phyloP scores from a whole-genome alignment of 2,113 vertebrate species.

The Melanotaenia duboulayi region DNA sequence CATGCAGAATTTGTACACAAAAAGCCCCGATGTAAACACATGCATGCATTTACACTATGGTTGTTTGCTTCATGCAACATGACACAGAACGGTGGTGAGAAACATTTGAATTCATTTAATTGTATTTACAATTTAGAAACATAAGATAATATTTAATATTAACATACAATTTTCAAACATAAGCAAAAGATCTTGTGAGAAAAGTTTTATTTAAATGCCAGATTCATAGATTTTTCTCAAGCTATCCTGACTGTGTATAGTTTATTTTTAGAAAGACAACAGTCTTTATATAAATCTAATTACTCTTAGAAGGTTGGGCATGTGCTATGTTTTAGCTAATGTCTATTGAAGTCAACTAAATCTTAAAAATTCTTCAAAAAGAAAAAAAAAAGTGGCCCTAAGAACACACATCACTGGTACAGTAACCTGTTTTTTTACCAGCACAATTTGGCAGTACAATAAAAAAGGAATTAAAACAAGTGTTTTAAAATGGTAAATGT shows the following conservation, averaged over 20 bases:
- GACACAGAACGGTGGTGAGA: conserved; percentile 15
- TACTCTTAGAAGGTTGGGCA: too few relatives aligned
- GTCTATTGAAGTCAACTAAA: too few relatives aligned
- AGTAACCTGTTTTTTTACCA: too few relatives aligned
- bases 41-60: background rate
- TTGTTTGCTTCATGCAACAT: conserved; percentile 41
- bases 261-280: background rate
- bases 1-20: conserved; percentile 14
- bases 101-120: conserved; percentile 50
- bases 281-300: too few relatives aligned
- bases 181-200: background rate
- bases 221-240: background rate
- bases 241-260: background rate
- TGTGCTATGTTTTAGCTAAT: too few relatives aligned
- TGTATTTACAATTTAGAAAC: conserved; percentile 68
- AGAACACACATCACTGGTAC: background rate
- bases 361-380: background rate
- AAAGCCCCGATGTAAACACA: conserved; percentile 16
- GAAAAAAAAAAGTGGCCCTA: too few relatives aligned
- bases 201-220: background rate
- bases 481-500: background rate
- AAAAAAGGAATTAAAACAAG: background rate
- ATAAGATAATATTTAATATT: conserved; percentile 46
- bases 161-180: background rate
- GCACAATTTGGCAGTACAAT: conserved; percentile 1